These are phyloP conservation scores for Cecidostiba fungosa DNA, from an alignment of 2,888 invertebrate species.

Conservation along the genomic window DNA sequence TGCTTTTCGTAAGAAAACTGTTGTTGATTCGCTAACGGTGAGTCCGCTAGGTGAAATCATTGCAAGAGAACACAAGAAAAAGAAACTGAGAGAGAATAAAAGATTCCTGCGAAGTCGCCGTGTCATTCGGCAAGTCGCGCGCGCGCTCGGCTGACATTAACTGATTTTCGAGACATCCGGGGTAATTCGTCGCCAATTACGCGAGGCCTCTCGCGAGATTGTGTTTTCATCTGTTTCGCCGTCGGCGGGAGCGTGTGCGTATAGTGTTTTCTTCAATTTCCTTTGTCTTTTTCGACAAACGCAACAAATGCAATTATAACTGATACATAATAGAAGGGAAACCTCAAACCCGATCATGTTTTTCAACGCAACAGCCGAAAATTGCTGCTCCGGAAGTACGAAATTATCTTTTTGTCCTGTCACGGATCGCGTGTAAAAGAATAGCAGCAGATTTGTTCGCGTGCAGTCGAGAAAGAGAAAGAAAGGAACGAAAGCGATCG, in stretches of 20 bases:
- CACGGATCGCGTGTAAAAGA: background rate
- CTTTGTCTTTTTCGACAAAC: background rate
- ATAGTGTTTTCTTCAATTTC: too few species aligned
- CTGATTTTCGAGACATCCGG: constrained; percentile 71
- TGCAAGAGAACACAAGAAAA: background rate
- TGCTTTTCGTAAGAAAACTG: background rate
- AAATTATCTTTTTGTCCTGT: background rate
- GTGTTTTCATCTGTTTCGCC: constrained; percentile 66
- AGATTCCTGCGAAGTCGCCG: background rate
- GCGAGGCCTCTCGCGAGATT: constrained; percentile 66
- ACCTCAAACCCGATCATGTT: background rate
- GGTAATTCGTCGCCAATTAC: constrained; percentile 73
- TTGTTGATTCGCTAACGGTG: constrained; percentile 48
- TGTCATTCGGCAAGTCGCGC: background rate
- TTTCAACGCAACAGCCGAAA: background rate
- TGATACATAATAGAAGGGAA: constrained; percentile 28
- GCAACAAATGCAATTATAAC: background rate
- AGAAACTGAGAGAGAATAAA: background rate
- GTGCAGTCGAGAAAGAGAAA: background rate
- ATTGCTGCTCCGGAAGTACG: background rate
- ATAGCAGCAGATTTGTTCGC: background rate
- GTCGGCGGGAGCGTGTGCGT: background rate
- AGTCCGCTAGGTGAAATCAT: background rate
- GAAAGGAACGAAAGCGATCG: background rate
- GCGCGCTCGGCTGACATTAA: constrained; percentile 70